Base-by-base conservation (phyloP, 2,113 vertebrate species). In the Trinectes maculatus region DNA sequence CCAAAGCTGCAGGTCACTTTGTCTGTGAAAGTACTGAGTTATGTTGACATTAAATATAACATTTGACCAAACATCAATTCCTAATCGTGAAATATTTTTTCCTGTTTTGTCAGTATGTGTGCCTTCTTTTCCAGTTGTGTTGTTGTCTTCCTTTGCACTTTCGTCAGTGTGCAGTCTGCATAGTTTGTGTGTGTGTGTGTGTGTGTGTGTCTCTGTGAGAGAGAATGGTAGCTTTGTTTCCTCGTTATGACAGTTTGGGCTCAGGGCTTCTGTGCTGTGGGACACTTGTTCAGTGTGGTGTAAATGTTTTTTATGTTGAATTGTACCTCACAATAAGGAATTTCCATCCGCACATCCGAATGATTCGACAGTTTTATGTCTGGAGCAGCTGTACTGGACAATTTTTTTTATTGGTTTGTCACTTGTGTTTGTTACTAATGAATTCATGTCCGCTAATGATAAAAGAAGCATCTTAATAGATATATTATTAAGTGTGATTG, bases 241-340 rank as follows among this genome's bases (percentile, higher is more conserved):
- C 56, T 49, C 59, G 36, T 56, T 58, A 56, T 54, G 74, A 81
- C 71, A 84, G 53, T 74, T 76, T 40, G 55, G 52, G 36, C 46
- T n/a, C 11, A 25, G 37, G 28, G 34, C 18, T 39, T 39, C 28
- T 56, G 16, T 18, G 24, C 74, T 48, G 6, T 49, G 22, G 18
- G 34, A 42, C 25, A 8, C n/a, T n/a, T 44, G 19, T 46, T 37
- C 46, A 52, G 2, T 51, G 16, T 46, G 36, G 28, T 42, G 16
- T 31, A 44, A 26, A 63, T 28, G n/a, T n/a, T n/a, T n/a, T n/a
- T n/a, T n/a, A n/a, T n/a, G n/a, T n/a, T n/a, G n/a, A n/a, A n/a
- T n/a, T 3, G 2, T 9, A 24, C 3, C 3, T 19, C 44, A n/a
- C 10, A 31, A 6, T 40, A 10, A 16, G 4, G 25, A 13, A 26